Evolutionary conservation across 2,113 vertebrate genomes (phyloP).

Genomic region (Plecotus auritus): DNA sequence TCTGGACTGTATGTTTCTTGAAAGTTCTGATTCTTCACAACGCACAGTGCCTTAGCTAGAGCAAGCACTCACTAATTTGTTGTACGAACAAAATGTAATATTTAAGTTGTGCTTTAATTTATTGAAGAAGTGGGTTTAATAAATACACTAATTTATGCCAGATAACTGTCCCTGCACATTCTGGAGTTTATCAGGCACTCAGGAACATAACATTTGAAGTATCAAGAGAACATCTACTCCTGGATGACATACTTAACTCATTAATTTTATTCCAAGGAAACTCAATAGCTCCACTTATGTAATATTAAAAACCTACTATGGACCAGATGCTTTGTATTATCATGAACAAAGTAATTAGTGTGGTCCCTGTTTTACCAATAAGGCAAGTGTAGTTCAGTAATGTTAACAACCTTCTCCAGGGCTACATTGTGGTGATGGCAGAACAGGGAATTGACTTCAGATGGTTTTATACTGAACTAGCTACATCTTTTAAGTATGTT

Average conservation of each 20-base stretch:
- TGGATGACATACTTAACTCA: background rate
- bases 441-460: background rate
- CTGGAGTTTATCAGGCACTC: background rate
- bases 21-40: background rate
- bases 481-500: background rate
- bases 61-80: background rate
- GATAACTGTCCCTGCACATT: background rate
- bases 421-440: background rate
- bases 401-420: background rate
- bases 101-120: conserved; percentile 6
- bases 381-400: background rate
- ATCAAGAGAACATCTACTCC: background rate
- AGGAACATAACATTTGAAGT: background rate
- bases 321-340: background rate
- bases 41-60: background rate
- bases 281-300: background rate
- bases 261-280: background rate
- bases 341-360: background rate
- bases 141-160: background rate
- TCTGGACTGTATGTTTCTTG: background rate
- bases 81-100: background rate
- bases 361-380: background rate
- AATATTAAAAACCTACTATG: background rate
- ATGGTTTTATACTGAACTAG: background rate
- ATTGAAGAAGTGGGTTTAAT: background rate